Percentiles rank a stretch among this genome's conserved stretches.
These are phyloP conservation scores for Serinus canaria DNA, from an alignment of 2,113 vertebrate genomes.

Conservation along the genomic window DNA sequence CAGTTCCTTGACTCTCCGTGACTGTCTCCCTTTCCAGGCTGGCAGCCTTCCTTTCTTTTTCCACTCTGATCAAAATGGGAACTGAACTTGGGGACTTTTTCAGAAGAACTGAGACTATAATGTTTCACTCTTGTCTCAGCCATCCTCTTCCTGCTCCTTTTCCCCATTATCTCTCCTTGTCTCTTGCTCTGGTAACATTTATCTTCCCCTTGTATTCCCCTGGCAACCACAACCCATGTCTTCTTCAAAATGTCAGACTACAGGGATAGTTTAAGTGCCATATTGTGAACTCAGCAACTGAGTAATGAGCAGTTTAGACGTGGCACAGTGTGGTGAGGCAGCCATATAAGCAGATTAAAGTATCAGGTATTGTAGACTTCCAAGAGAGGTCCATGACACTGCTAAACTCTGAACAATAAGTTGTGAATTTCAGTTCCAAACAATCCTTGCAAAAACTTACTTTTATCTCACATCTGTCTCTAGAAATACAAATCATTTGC, in stretches of 20 bases:
- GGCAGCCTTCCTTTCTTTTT: not conserved
- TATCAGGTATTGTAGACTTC: not conserved
- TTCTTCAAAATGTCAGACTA: not conserved
- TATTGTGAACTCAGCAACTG: not conserved
- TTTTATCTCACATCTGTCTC: not conserved
- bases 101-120: not conserved
- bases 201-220: not conserved
- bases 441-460: not conserved
- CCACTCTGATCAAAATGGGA: not conserved
- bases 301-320: not conserved
- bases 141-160: not conserved
- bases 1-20: not conserved
- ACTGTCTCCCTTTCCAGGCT: not conserved
- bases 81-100: not conserved
- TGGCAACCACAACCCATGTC: not conserved
- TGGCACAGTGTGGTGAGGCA: not conserved
- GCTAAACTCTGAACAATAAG: not conserved
- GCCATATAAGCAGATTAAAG: fast-evolving
- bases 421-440: not conserved
- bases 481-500: not conserved
- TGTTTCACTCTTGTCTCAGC: not conserved
- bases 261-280: not conserved
- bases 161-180: not conserved
- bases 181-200: not conserved
- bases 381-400: not conserved